These are phyloP conservation scores for Drosophila setosimentum DNA, from an alignment of 2,888 invertebrate species.

Conservation along the genomic window DNA sequence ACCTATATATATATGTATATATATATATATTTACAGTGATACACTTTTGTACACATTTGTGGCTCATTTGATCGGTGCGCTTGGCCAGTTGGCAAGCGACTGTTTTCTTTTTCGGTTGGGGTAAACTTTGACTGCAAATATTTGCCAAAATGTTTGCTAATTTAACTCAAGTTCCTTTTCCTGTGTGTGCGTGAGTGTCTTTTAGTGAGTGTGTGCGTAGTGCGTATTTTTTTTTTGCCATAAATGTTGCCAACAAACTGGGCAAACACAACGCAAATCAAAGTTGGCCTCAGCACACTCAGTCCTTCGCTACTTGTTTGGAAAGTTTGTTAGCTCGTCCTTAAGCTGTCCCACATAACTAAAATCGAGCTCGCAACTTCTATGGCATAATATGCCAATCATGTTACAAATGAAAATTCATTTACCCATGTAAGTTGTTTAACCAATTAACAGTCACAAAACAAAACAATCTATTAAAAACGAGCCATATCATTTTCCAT, in stretches of 20 bases:
- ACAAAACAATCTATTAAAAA: background rate
- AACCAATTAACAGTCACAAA: background rate
- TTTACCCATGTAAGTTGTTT: background rate
- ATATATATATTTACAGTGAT: constrained; percentile 26
- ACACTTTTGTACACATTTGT: constrained; percentile 71
- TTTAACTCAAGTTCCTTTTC: constrained; percentile 62
- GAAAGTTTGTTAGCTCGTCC: background rate
- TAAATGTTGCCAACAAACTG: constrained; percentile 28
- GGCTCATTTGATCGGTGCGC: constrained; percentile 75
- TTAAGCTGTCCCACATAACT: constrained; percentile 27
- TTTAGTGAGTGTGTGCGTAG: background rate
- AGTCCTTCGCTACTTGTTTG: background rate
- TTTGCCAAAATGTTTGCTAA: constrained; percentile 78
- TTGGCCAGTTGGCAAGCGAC: constrained; percentile 69
- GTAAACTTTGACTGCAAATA: constrained; percentile 52
- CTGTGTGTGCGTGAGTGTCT: constrained; percentile 9
- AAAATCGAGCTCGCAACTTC: constrained; percentile 29
- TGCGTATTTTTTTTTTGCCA: constrained; percentile 1
- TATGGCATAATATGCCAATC: background rate
- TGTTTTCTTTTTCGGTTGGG: constrained; percentile 7
- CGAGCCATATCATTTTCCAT: background rate
- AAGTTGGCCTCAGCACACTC: constrained; percentile 11
- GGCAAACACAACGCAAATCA: constrained; percentile 35
- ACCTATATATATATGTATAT: constrained; percentile 1
- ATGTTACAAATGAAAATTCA: background rate